Evolutionary conservation across 2,888 invertebrate species (phyloP).

Genomic region (Cheilosia soror): DNA sequence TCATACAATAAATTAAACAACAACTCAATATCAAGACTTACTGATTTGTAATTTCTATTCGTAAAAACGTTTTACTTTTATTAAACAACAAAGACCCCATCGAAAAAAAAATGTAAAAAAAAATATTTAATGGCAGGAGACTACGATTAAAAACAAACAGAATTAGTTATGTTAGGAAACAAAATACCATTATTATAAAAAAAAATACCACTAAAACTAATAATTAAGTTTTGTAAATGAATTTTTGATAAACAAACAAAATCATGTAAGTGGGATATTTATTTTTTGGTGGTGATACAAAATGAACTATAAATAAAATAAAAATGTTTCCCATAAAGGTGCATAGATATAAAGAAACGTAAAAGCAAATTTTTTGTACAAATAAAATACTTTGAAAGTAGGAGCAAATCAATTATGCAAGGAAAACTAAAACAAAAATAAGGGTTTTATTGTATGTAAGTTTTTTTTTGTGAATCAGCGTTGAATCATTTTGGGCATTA

Average conservation of each 20-base stretch:
- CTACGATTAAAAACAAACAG: slow-evolving; percentile 43
- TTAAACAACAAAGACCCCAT: slow-evolving; percentile 68
- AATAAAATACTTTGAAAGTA: slow-evolving; percentile 53
- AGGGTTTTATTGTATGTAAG: slow-evolving; percentile 8
- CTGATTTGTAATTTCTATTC: slow-evolving; percentile 34
- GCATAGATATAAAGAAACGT: slow-evolving; percentile 26
- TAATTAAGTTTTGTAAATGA: slow-evolving; percentile 73
- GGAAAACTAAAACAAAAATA: not conserved
- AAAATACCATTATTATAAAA: slow-evolving; percentile 15
- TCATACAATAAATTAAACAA: slow-evolving; percentile 35
- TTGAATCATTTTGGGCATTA: slow-evolving; percentile 36
- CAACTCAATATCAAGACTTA: slow-evolving; percentile 9
- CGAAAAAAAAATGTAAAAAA: slow-evolving; percentile 57
- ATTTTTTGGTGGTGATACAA: slow-evolving; percentile 66
- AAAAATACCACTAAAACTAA: slow-evolving; percentile 48
- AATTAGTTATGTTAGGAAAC: slow-evolving; percentile 55
- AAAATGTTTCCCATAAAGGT: slow-evolving; percentile 54
- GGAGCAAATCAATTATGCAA: slow-evolving; percentile 54
- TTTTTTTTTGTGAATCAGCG: slow-evolving; percentile 33
- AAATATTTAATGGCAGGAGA: slow-evolving; percentile 39
- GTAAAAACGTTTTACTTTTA: slow-evolving; percentile 10
- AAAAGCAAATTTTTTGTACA: slow-evolving; percentile 66
- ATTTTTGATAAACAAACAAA: slow-evolving; percentile 71
- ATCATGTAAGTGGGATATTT: slow-evolving; percentile 64
- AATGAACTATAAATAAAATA: slow-evolving; percentile 56